Evolutionary conservation across 2,797 vertebrate genomes (phyloP).

Genomic region (Myotis planiceps): DNA sequence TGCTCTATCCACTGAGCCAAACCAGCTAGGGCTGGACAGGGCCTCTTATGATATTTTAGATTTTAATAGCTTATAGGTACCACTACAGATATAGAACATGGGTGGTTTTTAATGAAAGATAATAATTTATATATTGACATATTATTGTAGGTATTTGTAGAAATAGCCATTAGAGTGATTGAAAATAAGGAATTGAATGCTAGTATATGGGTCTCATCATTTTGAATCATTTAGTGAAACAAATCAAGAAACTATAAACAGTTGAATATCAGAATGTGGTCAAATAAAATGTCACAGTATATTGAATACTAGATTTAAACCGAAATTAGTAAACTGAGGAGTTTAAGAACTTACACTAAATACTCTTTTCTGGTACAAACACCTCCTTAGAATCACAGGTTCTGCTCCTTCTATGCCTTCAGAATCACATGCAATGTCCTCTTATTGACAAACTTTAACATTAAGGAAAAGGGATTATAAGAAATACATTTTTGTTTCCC

Average conservation of each 20-base stretch:
- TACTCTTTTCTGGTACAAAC: background rate
- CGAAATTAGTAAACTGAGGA: background rate
- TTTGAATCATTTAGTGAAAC: background rate
- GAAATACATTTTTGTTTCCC: background rate
- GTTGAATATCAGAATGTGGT: background rate
- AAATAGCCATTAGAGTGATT: background rate
- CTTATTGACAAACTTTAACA: background rate
- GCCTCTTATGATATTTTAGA: background rate
- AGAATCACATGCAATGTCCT: background rate
- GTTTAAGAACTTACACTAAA: background rate
- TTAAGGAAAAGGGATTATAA: background rate
- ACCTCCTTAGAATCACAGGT: background rate
- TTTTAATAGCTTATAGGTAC: background rate
- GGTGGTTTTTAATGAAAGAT: background rate
- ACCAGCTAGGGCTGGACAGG: too few relatives aligned
- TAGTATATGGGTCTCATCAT: background rate
- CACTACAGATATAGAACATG: background rate
- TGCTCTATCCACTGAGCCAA: too few relatives aligned
- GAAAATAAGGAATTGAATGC: background rate
- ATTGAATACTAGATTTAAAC: background rate
- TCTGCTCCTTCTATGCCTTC: background rate
- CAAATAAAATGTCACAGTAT: background rate
- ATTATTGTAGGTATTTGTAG: background rate
- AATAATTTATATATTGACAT: background rate
- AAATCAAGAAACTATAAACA: background rate